Evolutionary conservation across 2,797 vertebrate species (phyloP).

Genomic region (Naso thynnoides): DNA sequence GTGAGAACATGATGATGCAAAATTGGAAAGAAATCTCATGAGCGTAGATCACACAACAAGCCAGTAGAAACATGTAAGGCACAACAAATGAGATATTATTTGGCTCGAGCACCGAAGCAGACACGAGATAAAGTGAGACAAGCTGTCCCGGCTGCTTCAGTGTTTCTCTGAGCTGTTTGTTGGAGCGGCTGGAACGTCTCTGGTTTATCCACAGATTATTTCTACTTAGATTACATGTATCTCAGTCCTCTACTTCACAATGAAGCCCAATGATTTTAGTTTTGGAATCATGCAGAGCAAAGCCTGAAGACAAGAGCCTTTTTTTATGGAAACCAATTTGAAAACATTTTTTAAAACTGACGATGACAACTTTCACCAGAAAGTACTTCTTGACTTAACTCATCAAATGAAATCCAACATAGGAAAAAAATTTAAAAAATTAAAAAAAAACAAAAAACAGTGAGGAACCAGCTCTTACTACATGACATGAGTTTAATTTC

Average conservation of each 20-base stretch:
- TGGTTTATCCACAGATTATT: slow-evolving; percentile 40
- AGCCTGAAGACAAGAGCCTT: neutral
- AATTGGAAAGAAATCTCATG: neutral
- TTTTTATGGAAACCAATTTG: too few species aligned
- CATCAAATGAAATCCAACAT: too few species aligned
- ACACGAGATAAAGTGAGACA: slow-evolving; percentile 33
- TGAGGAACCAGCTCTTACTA: too few species aligned
- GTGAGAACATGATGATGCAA: neutral
- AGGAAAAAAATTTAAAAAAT: too few species aligned
- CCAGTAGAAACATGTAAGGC: too few species aligned
- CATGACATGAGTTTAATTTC: too few species aligned
- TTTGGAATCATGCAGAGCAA: neutral
- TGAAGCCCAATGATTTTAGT: slow-evolving; percentile 7
- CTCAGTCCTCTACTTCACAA: slow-evolving; percentile 16
- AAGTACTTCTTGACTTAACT: too few species aligned
- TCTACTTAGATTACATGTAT: slow-evolving; percentile 33
- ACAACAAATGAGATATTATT: too few species aligned
- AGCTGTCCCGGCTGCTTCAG: slow-evolving; percentile 41
- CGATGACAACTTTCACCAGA: too few species aligned
- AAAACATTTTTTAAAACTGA: too few species aligned
- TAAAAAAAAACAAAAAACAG: too few species aligned
- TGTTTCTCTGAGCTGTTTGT: slow-evolving; percentile 35
- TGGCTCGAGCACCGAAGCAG: slow-evolving; percentile 1
- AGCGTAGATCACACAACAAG: too few species aligned
- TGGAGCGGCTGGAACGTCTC: slow-evolving; percentile 25